Base-by-base conservation (phyloP, 2,113 vertebrate species). In the Prinia subflava region DNA sequence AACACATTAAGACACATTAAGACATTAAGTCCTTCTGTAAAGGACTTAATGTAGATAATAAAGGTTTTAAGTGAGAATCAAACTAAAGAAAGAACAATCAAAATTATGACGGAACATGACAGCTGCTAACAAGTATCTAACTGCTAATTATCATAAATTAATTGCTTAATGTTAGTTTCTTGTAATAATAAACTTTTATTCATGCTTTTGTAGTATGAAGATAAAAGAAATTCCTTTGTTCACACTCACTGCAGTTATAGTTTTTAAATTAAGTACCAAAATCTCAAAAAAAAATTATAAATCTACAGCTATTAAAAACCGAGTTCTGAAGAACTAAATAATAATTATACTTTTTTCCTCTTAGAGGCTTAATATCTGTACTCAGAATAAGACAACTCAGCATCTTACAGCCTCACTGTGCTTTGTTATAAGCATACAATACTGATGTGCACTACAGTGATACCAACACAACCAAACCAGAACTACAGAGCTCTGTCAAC, bases 401-500 rank as follows among this genome's bases (percentile, higher is more conserved):
- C n/a, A 91, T 47, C 11, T 56, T 30, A 30, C 16, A 52, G 41
- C 16, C n/a, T 56, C 25, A 22, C 22, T 60, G 24, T 14, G 30
- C 19, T 52, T 56, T 3, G 6, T 50, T 57, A 31, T 37, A 63
- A 75, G 33, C 10, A 11, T 4, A 47, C 1, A 3, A 35, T 31
- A 70, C 47, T 37, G 19, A 17, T 0, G 2, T 16, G n/a, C 27
- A 35, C 17, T 10, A 44, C 49, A 89, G 13, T 1, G 1, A 44
- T 10, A 57, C 3, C 37, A 73, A 47, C 24, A 74, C 14, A 52
- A 49, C 13, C 4, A 5, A 64, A 30, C 25, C 18, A 82, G 25
- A 50, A n/a, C 7, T 16, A 30, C 0, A 0, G 13, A 13, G 11
- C 11, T 35, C 31, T 52, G 8, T 14, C 60, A 69, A 17, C 30